Evolutionary conservation across 1,140 invertebrate genomes (phyloP).

Genomic region (Drusus annulatus): DNA sequence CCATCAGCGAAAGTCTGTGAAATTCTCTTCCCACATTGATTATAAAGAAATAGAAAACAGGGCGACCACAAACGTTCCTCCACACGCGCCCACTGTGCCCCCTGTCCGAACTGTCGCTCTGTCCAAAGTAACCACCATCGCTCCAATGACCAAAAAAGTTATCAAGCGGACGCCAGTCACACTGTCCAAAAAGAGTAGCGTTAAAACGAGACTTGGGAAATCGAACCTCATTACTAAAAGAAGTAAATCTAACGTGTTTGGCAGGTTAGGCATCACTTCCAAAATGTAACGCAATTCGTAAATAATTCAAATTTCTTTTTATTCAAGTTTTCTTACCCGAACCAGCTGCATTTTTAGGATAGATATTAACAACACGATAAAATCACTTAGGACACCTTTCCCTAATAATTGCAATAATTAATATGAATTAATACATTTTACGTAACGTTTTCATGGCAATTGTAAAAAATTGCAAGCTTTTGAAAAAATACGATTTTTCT

Average conservation of each 20-base stretch:
- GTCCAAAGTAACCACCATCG: slow-evolving; percentile 32
- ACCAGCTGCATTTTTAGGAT: too few species aligned
- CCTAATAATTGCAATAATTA: too few species aligned
- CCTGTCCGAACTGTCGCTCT: slow-evolving; percentile 37
- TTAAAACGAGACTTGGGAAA: slow-evolving; percentile 53
- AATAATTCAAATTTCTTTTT: too few species aligned
- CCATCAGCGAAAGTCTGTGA: slow-evolving; percentile 65
- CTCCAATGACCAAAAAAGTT: slow-evolving; percentile 32
- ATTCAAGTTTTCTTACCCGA: too few species aligned
- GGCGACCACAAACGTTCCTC: neutral
- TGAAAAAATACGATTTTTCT: too few species aligned
- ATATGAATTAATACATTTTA: too few species aligned
- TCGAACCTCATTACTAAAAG: slow-evolving; percentile 33
- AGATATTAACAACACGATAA: too few species aligned
- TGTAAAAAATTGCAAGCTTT: too few species aligned
- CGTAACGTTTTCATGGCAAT: too few species aligned
- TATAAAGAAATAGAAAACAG: slow-evolving; percentile 68
- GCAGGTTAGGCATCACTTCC: slow-evolving; percentile 40
- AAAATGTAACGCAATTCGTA: too few species aligned
- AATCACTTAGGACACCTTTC: too few species aligned
- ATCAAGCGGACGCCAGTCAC: slow-evolving; percentile 27
- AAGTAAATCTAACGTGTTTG: slow-evolving; percentile 50
- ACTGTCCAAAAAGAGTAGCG: slow-evolving; percentile 39
- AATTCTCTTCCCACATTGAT: slow-evolving; percentile 67
- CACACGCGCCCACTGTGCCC: neutral